These are phyloP conservation scores for Pagrus major DNA, from an alignment of 2,113 vertebrate species.

Conservation along the genomic window DNA sequence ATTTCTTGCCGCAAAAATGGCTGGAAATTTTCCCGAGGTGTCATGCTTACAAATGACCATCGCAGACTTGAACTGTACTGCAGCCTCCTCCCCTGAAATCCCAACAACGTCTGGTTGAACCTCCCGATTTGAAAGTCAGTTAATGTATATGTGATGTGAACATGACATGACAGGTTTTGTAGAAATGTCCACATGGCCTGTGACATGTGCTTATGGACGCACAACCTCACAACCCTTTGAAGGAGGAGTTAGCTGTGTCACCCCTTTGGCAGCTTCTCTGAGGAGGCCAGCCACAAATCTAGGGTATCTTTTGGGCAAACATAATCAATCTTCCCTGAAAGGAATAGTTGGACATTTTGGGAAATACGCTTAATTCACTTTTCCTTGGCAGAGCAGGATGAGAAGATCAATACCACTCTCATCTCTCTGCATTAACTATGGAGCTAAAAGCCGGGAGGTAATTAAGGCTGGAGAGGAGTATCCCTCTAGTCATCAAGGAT, in stretches of 20 bases:
- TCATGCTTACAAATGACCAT: too few relatives aligned
- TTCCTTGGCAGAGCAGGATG: not conserved
- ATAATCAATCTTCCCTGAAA: not conserved
- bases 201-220: too few relatives aligned
- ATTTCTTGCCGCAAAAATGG: too few relatives aligned
- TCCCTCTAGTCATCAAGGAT: not conserved
- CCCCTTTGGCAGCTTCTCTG: not conserved
- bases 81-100: too few relatives aligned
- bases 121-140: too few relatives aligned
- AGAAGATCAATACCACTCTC: not conserved
- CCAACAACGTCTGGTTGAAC: too few relatives aligned
- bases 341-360: not conserved
- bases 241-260: not conserved
- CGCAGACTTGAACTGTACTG: too few relatives aligned
- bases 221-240: not conserved
- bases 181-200: too few relatives aligned
- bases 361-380: not conserved
- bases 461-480: not conserved
- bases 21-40: too few relatives aligned
- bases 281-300: not conserved
- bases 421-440: not conserved
- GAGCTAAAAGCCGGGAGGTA: not conserved
- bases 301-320: not conserved
- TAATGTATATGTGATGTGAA: too few relatives aligned
- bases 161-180: too few relatives aligned